Conservation (phyloP, 1,140 invertebrate species). For the Mamestra configurata region DNA sequence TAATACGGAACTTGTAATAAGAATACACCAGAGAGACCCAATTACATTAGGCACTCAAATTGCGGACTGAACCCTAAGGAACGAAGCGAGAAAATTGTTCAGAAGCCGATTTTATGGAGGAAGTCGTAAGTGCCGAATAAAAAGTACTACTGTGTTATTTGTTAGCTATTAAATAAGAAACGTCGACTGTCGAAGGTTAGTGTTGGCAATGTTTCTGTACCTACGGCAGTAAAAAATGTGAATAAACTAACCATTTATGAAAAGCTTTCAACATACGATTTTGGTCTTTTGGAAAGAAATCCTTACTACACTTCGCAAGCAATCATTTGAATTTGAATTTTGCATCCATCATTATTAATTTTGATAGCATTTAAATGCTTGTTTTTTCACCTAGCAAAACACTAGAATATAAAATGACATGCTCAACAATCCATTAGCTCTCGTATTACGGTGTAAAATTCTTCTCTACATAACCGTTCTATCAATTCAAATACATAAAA, state of each 20-base stretch:
- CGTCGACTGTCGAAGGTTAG: slow-evolving; percentile 13
- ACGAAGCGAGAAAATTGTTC: slow-evolving; percentile 4
- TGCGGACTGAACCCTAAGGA: slow-evolving; percentile 16
- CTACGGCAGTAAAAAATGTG: not conserved
- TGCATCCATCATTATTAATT: too few species aligned
- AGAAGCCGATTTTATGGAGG: slow-evolving; percentile 11
- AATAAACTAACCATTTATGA: too few species aligned
- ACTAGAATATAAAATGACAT: too few species aligned
- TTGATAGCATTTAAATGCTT: not conserved
- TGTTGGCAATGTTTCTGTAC: not conserved
- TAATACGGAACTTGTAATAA: not conserved
- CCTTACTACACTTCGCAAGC: too few species aligned
- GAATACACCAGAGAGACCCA: slow-evolving; percentile 17
- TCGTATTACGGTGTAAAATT: too few species aligned
- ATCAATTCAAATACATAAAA: not conserved
- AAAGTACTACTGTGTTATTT: not conserved
- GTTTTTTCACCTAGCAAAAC: too few species aligned
- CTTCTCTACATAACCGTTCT: not conserved
- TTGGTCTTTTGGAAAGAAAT: too few species aligned
- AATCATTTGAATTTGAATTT: too few species aligned
- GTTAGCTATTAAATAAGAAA: slow-evolving; percentile 36
- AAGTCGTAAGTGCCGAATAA: slow-evolving; percentile 27
- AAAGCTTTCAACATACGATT: too few species aligned
- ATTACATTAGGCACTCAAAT: slow-evolving; percentile 25
- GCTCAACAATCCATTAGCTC: too few species aligned